Evolutionary conservation across 2,113 vertebrate genomes (phyloP).

Genomic region (Pontoporia blainvillei): DNA sequence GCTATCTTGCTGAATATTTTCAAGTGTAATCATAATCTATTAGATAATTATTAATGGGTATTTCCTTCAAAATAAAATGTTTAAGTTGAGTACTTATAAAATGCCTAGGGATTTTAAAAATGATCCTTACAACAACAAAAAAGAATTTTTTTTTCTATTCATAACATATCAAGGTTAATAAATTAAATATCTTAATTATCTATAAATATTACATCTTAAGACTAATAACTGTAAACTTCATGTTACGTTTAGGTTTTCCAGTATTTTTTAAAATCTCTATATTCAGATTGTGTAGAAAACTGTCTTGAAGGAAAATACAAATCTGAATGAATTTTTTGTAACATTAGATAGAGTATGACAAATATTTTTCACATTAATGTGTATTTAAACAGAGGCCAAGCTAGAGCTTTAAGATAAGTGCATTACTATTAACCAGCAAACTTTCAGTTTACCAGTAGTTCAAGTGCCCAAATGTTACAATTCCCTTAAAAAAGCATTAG

Average conservation of each 20-base stretch:
- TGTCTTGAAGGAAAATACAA: background rate
- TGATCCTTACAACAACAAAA: background rate
- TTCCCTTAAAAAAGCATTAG: background rate
- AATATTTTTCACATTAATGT: background rate
- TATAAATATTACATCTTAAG: background rate
- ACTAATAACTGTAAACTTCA: background rate
- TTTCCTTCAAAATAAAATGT: slow-evolving; percentile 27
- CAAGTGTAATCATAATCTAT: slow-evolving; percentile 24
- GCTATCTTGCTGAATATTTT: slow-evolving; percentile 24
- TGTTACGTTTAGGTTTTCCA: background rate
- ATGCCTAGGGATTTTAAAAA: background rate
- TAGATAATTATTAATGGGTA: slow-evolving; percentile 39
- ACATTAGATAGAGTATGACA: background rate
- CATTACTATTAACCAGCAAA: background rate
- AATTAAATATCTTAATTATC: background rate
- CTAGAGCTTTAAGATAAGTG: background rate
- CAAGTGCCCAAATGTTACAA: background rate
- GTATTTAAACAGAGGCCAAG: background rate
- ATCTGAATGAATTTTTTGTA: background rate
- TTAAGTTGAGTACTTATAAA: background rate
- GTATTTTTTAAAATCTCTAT: background rate
- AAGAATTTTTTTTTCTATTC: background rate
- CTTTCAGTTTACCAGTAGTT: background rate
- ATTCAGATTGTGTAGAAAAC: background rate
- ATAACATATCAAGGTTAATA: background rate